Evolutionary conservation across 2,888 invertebrate genomes (phyloP).

Genomic region (Euplagia quadripunctaria): DNA sequence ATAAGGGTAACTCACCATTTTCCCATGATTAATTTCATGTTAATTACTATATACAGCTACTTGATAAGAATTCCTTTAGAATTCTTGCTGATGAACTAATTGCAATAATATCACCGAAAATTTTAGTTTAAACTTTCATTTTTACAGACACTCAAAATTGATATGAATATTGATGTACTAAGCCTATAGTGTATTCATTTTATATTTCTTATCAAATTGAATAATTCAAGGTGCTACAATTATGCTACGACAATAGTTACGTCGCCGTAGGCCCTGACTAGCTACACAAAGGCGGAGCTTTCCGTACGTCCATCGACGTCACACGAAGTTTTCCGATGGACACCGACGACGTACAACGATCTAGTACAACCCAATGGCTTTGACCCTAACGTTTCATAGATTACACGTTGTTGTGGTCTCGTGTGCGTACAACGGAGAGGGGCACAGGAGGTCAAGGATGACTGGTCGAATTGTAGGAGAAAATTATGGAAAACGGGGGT

Average conservation of each 20-base stretch:
- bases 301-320: constrained; percentile 51
- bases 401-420: background rate
- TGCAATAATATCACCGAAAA: background rate
- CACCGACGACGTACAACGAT: constrained; percentile 56
- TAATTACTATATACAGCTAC: background rate
- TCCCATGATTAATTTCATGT: background rate
- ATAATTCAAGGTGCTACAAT: constrained; percentile 26
- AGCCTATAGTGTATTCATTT: background rate
- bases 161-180: background rate
- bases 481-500: constrained; percentile 70
- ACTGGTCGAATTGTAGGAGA: constrained; percentile 58
- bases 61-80: background rate
- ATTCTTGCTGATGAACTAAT: background rate
- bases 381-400: constrained; percentile 50
- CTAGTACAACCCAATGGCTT: constrained; percentile 52
- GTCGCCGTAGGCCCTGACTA: constrained; percentile 53
- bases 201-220: background rate
- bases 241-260: constrained; percentile 54
- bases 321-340: constrained; percentile 72
- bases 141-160: background rate
- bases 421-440: constrained; percentile 17
- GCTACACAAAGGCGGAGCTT: constrained; percentile 75
- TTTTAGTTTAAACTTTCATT: background rate
- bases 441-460: constrained; percentile 56
- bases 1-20: background rate